Base-by-base conservation (phyloP, 2,113 vertebrate genomes). In the Cheilinus undulatus region DNA sequence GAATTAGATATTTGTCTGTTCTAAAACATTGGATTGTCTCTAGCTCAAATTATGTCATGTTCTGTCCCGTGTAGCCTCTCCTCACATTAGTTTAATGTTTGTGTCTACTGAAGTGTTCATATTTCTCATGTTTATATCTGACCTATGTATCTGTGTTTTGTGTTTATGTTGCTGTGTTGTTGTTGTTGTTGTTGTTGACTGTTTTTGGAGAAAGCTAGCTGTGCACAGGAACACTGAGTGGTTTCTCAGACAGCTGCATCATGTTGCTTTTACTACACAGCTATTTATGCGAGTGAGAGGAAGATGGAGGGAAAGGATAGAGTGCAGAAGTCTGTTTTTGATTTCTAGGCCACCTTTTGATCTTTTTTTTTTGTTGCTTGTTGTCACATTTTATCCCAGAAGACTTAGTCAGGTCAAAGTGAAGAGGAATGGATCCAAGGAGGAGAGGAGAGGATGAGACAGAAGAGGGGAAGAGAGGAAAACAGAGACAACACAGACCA, bases 401-500 rank as follows among this genome's bases (percentile, higher is more conserved):
- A 53, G 23, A 34, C 7, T 11, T 19, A 53, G 53, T 36, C 57
- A 57, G 51, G 43, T 73, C 51, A 63, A 0, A 77, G 50, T 51
- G 49, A 57, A 3, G 30, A 19, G 52, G 54, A 36, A 17, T 22
- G 23, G 63, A 40, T 53, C 4, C 17, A 34, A 50, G 19, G 20
- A 65, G 43, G 14, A 54, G 51, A 61, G 40, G 40, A 17, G 38
- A 58, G n/a, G 36, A 68, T 17, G 48, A 40, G 30, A 11, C 17
- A 22, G 14, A 68, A 7, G 26, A 38, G 36, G 30, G 13, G 1
- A 28, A 32, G 53, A 42, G 38, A 40, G 51, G 42, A 17, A 26
- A 72, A 22, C 20, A 70, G 62, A 65, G 62, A 67, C 24, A n/a
- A 40, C 26, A 36, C 71, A 65, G 79, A 26, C 50, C 73, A 46